A percentile compares a stretch with the other conserved stretches of the same genome.
phyloP scores from a whole-genome alignment of 1,140 invertebrate species.

The Himalopsyche phryganea region DNA sequence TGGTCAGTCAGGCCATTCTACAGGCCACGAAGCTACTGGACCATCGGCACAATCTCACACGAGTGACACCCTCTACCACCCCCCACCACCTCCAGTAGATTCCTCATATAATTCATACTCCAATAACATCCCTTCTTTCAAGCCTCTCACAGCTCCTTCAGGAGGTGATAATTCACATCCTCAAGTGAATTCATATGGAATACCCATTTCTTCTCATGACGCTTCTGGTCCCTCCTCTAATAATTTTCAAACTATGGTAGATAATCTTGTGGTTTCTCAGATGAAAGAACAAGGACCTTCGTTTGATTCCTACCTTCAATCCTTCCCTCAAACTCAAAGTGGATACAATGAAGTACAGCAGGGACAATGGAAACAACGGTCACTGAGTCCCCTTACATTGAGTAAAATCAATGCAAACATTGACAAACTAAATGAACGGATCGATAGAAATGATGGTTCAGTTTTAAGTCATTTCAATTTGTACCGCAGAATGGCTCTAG shows the following conservation, averaged over 20 bases:
- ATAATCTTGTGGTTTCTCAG: slow-evolving; percentile 16
- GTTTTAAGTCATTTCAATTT: not conserved
- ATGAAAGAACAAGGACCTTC: slow-evolving; percentile 9
- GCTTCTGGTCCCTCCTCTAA: not conserved
- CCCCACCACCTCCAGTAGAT: slow-evolving; percentile 23
- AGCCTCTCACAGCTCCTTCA: slow-evolving; percentile 15
- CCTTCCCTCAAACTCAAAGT: slow-evolving; percentile 14
- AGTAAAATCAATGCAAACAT: slow-evolving; percentile 25
- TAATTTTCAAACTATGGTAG: slow-evolving; percentile 27
- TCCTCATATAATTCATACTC: slow-evolving; percentile 22
- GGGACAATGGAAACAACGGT: not conserved
- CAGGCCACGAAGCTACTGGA: slow-evolving; percentile 37
- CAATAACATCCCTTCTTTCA: slow-evolving; percentile 22
- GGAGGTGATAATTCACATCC: not conserved
- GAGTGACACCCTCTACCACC: slow-evolving; percentile 19
- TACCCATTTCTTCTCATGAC: slow-evolving; percentile 18
- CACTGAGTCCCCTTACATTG: slow-evolving; percentile 15
- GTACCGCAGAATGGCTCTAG: slow-evolving; percentile 13
- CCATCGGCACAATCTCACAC: slow-evolving; percentile 4
- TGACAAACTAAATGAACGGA: slow-evolving; percentile 20
- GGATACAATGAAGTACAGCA: not conserved
- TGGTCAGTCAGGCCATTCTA: slow-evolving; percentile 38
- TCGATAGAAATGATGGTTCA: slow-evolving; percentile 5
- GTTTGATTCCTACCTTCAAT: slow-evolving; percentile 14
- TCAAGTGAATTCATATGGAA: slow-evolving; percentile 25